phyloP scores from a whole-genome alignment of 92 coral and sea anemone species.

The Galaxea fascicularis region DNA sequence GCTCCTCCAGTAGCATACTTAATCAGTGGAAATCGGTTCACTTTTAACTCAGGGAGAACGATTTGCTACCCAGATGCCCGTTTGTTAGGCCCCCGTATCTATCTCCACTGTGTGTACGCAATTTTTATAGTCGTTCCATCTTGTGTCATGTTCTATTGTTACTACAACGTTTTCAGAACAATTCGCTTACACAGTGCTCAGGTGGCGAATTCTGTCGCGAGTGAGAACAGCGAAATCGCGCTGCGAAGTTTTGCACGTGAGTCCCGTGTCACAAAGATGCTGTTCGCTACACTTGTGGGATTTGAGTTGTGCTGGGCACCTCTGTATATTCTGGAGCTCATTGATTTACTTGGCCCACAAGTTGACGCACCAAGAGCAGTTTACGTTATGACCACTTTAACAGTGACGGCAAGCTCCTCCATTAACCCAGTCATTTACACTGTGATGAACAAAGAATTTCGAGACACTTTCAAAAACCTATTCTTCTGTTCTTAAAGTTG shows the following conservation, averaged over 20 bases:
- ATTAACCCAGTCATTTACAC: not conserved
- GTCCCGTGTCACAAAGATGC: not conserved
- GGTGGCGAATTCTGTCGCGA: not conserved
- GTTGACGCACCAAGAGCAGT: not conserved
- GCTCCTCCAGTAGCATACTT: not conserved
- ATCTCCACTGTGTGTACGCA: not conserved
- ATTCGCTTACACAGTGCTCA: not conserved
- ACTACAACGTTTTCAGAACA: not conserved
- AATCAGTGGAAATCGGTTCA: not conserved
- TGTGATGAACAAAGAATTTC: not conserved
- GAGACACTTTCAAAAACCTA: not conserved
- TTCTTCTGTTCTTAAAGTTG: not conserved
- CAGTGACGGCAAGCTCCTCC: constrained; percentile 1
- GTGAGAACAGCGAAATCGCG: not conserved
- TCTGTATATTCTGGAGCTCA: not conserved
- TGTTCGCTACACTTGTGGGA: not conserved
- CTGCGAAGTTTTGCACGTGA: not conserved
- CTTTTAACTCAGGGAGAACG: not conserved
- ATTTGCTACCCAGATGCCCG: not conserved
- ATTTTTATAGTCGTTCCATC: not conserved
- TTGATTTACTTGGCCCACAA: not conserved
- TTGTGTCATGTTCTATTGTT: not conserved
- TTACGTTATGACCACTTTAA: not conserved
- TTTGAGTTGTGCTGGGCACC: constrained; percentile 2
- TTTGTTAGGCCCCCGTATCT: not conserved